Percentiles rank a stretch among this genome's conserved stretches.
Evolutionary conservation across 2,797 vertebrate species (phyloP).

Genomic region (Enteromius treurensis): DNA sequence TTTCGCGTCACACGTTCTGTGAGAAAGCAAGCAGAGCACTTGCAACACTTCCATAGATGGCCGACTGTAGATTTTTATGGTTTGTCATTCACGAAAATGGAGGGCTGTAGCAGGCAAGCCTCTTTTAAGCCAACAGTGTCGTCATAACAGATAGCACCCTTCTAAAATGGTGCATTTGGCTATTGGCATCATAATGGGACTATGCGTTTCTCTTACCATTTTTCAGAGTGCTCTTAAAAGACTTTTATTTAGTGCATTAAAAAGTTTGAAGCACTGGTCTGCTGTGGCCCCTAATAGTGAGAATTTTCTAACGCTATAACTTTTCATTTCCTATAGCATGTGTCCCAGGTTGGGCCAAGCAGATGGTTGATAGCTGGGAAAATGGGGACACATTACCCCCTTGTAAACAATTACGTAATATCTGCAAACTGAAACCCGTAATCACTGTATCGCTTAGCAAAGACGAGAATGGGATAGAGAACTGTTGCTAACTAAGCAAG

Average conservation of each 20-base stretch:
- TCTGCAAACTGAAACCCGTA: slow-evolving; percentile 22
- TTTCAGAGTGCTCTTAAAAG: slow-evolving; percentile 13
- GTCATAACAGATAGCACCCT: not conserved
- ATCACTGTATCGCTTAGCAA: slow-evolving; percentile 17
- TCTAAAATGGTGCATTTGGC: slow-evolving; percentile 18
- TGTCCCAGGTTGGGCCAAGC: slow-evolving; percentile 40
- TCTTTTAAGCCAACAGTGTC: slow-evolving; percentile 9
- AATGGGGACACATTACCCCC: slow-evolving; percentile 21
- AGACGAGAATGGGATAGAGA: not conserved
- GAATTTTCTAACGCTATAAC: slow-evolving; percentile 8
- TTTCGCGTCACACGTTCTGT: not conserved
- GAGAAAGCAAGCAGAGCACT: slow-evolving; percentile 9
- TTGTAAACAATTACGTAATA: slow-evolving; percentile 49
- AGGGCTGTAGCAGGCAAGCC: not conserved
- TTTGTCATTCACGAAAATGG: slow-evolving; percentile 1
- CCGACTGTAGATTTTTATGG: slow-evolving; percentile 18
- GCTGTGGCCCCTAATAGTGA: not conserved
- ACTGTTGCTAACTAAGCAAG: not conserved
- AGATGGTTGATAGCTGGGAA: slow-evolving; percentile 41
- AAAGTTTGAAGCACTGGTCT: slow-evolving; percentile 15
- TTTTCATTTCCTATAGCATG: slow-evolving; percentile 17
- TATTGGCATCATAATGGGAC: not conserved
- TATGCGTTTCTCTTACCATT: not conserved
- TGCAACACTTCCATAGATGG: slow-evolving; percentile 21
- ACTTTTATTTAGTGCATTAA: slow-evolving; percentile 20